A percentile compares a stretch with the other conserved stretches of the same genome.
Conservation (phyloP, 2,888 invertebrate genomes). For the Stenchaetothrips biformis region DNA sequence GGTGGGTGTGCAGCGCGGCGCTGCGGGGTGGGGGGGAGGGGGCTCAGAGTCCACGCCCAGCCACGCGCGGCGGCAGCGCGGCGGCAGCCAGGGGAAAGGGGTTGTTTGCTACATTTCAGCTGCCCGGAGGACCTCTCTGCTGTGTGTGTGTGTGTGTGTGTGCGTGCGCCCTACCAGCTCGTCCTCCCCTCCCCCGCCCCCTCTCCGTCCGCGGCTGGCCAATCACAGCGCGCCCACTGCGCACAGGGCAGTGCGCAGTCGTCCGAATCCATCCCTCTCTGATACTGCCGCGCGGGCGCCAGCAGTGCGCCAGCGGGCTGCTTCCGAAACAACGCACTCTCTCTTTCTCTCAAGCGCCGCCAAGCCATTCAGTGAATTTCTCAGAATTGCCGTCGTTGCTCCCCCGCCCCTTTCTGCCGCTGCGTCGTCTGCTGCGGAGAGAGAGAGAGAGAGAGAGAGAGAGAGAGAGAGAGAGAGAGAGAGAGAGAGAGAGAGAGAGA, state of each 20-base stretch:
- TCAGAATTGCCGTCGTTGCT: not conserved
- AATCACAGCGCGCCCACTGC: no score
- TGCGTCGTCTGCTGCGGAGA: no score
- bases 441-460: not conserved
- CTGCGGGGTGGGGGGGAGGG: not conserved
- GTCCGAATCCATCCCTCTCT: not conserved
- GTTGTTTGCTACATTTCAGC: slow-evolving; percentile 6
- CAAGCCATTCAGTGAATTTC: not conserved
- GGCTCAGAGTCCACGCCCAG: not conserved
- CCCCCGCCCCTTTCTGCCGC: no score
- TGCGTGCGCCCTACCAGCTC: no score
- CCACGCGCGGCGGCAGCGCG: not conserved
- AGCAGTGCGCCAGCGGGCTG: no score
- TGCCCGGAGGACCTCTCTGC: not conserved
- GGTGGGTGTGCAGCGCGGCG: not conserved
- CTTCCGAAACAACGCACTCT: not conserved
- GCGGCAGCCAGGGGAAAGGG: not conserved
- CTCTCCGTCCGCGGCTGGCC: not conserved
- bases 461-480: not conserved
- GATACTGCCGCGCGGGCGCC: not conserved
- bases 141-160: no score
- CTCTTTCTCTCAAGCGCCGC: not conserved
- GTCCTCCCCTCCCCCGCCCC: not conserved
- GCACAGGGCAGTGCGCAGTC: no score
- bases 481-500: no score